Evolutionary conservation across 2,113 vertebrate species (phyloP).

Genomic region (Centropus bengalensis): DNA sequence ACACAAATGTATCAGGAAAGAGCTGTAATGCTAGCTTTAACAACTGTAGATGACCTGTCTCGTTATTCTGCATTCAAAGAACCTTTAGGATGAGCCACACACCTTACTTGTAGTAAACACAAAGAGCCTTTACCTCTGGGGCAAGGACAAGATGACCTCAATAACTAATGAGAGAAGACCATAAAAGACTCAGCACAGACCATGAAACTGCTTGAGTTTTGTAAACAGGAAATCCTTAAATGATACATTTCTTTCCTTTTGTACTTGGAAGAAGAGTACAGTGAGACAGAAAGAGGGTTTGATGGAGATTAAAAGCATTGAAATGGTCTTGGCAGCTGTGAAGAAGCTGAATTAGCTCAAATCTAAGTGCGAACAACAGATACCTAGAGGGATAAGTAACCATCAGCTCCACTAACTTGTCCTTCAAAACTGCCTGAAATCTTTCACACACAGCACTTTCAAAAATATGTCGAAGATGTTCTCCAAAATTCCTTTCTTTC

Average conservation of each 20-base stretch:
- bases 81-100: neutral
- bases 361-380: neutral
- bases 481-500: neutral
- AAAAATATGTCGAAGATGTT: neutral
- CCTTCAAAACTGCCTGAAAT: neutral
- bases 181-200: neutral
- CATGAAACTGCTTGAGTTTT: neutral
- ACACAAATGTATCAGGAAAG: neutral
- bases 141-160: neutral
- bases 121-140: neutral
- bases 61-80: neutral
- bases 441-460: neutral
- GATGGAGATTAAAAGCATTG: neutral
- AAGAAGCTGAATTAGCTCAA: conserved; percentile 3
- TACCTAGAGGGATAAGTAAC: neutral
- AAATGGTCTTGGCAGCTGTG: neutral
- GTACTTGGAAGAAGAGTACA: neutral
- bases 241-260: neutral
- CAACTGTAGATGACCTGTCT: neutral
- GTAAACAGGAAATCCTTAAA: neutral
- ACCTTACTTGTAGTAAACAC: neutral
- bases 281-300: neutral
- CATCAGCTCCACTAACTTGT: neutral
- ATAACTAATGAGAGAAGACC: neutral
- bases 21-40: neutral